Percentiles rank a stretch among this genome's conserved stretches.
Conservation (phyloP, 2,797 vertebrate species). For the Thalassophryne amazonica region DNA sequence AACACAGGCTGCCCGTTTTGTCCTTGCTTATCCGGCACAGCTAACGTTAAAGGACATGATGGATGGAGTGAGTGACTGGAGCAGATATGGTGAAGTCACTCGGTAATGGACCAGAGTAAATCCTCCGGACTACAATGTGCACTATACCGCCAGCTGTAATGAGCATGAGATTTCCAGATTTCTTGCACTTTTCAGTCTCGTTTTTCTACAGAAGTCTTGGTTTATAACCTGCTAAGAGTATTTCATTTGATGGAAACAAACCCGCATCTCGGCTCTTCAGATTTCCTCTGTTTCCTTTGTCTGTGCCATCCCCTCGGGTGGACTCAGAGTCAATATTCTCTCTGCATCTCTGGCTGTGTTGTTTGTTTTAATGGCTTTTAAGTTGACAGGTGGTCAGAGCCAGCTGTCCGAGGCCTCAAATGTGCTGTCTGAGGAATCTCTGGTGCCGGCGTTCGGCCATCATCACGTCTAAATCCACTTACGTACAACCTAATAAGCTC, state of each 20-base stretch:
- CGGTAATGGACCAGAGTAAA: constrained; percentile 28
- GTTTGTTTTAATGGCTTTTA: constrained; percentile 69
- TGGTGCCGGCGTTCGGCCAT: constrained; percentile 32
- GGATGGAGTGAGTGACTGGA: constrained; percentile 33
- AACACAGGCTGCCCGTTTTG: constrained; percentile 53
- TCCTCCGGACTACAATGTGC: constrained; percentile 16
- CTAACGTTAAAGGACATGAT: constrained; percentile 37
- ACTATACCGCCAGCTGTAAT: constrained; percentile 15
- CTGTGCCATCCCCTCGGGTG: constrained; percentile 31
- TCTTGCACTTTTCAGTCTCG: constrained; percentile 17
- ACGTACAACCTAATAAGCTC: constrained; percentile 37
- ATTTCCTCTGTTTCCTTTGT: constrained; percentile 30
- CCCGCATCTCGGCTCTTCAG: constrained; percentile 9
- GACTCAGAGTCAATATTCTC: constrained; percentile 62
- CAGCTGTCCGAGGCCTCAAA: constrained; percentile 41
- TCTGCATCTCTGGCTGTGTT: constrained; percentile 39
- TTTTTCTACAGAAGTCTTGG: constrained; percentile 17
- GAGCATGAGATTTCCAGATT: constrained; percentile 14
- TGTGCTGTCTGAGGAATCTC: constrained; percentile 42
- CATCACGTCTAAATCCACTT: constrained; percentile 42
- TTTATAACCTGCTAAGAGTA: constrained; percentile 20
- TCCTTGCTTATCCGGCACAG: constrained; percentile 54
- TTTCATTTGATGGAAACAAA: constrained; percentile 36
- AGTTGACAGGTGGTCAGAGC: constrained; percentile 60
- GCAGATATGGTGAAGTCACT: constrained; percentile 29